Evolutionary conservation across 2,113 vertebrate species (phyloP), one percentile per base, ranked within the genome.

Genomic region (Bothrops jararaca): DNA sequence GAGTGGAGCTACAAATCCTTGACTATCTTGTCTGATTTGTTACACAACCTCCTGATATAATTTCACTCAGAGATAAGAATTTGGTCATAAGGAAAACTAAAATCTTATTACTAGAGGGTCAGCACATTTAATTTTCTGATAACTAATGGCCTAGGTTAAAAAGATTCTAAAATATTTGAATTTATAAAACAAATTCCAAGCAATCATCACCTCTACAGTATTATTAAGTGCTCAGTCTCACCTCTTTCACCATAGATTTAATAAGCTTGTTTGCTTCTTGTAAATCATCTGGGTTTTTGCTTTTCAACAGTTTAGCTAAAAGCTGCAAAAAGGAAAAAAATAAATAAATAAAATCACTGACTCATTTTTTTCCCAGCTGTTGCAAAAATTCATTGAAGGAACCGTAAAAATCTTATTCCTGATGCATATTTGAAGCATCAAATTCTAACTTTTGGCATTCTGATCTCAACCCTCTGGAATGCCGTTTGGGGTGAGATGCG

Each of bases 161-260:
- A 0, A 86, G 9, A 88, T 15, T 60, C 29, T 85, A 95, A 93
- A 42, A 80, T 54, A 11, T 60, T 58, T 91, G 86, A 94, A 90
- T 11, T 52, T 50, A 9, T 4, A 91, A 89, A 93, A 50, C 52
- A 95, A 85, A 48, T 2, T 74, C 86, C 39, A 93, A 50, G 54
- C 10, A n/a, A n/a, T 64, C 3, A 45, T n/a, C 24, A 89, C 56
- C n/a, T 39, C 90, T 85, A 88, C 64, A 74, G 13, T 74, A 3
- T 57, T 39, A 90, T n/a, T 89, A 64, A 80, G n/a, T 87, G 60
- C n/a, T 88, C 39, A 48, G 88, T 91, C 98, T 98, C 96, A 99
- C 99, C 98, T 99, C 99, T 95, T 99, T 99, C 91, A 99, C 99
- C 99, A 99, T 99, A 95, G 98, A 99, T 97, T 99, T 99, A 96